Base-by-base conservation (phyloP, 2,797 vertebrate species). In the Amphiprion clarkii region DNA sequence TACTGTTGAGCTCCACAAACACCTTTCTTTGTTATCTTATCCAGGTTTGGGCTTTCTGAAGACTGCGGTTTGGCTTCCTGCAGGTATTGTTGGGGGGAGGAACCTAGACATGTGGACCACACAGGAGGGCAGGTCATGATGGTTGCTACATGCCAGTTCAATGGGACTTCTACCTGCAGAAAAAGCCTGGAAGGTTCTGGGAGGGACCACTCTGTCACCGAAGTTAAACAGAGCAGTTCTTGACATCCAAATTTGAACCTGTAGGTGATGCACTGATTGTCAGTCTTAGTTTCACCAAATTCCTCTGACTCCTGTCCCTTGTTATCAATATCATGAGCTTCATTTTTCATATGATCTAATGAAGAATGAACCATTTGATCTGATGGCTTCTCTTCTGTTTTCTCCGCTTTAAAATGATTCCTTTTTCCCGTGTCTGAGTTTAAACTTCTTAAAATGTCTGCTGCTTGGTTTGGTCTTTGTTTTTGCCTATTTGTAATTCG, bases 61-160 rank as follows among this genome's bases (percentile, higher is more conserved):
- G 6, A 40, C 12, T 72, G 42, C 46, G 64, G 2, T 57, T 56
- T 46, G 33, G 46, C 56, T 70, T 51, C 29, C 31, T 21, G 61
- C 2, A 65, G 39, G 59, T 73, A 58, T 49, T 69, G 56, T 49
- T 42, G 29, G 6, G 85, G 70, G 63, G 86, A 83, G 16, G 56
- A 81, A 65, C 76, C 62, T 1, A 66, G 40, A 79, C 23, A 74
- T 19, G 39, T 67, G 13, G 78, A 68, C 95, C 95, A 95, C 71
- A 93, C 91, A 16, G 87, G 84, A 48, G 92, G 87, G 29, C 81
- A 76, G 3, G 91, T 90, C 6, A 85, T 77, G 31, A 95, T 67
- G 0, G 93, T 91, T 36, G 91, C 94, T 0, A 94, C 49, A 70
- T 87, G 89, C 81, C 92, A 77, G 46, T 49, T 87, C 3, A 89